phyloP scores from a whole-genome alignment of 64 coral and sea anemone species.

The Porites australiensis region DNA sequence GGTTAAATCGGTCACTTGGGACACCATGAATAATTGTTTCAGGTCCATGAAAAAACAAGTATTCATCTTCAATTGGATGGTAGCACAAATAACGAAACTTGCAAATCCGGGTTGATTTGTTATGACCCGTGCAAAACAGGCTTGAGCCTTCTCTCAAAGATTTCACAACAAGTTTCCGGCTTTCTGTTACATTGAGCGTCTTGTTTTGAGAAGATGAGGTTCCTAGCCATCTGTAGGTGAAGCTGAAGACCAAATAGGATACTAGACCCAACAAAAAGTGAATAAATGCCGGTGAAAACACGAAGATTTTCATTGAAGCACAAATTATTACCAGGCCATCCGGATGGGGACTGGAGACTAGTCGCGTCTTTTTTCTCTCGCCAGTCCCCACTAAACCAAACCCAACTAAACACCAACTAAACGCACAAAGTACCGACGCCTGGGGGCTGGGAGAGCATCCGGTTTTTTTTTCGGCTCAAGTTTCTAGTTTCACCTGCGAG shows the following conservation, averaged over 20 bases:
- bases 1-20: constrained; percentile 77
- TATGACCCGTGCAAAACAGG: constrained; percentile 76
- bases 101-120: constrained; percentile 81
- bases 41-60: constrained; percentile 90
- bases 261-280: constrained; percentile 19
- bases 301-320: neutral
- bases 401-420: too few relatives aligned
- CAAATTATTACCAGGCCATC: too few relatives aligned
- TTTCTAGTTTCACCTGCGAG: too few relatives aligned
- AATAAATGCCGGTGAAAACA: neutral
- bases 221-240: neutral
- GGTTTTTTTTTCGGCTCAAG: too few relatives aligned
- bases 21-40: constrained; percentile 82
- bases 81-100: constrained; percentile 91
- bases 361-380: too few relatives aligned
- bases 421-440: too few relatives aligned
- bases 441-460: too few relatives aligned
- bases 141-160: constrained; percentile 69
- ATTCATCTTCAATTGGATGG: constrained; percentile 76
- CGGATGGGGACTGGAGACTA: too few relatives aligned
- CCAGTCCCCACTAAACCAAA: too few relatives aligned
- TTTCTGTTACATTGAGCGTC: neutral
- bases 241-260: neutral
- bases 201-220: neutral
- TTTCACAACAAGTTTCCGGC: neutral